Evolutionary conservation across 92 coral and sea anemone species (phyloP).

Genomic region (Diadumene lineata): DNA sequence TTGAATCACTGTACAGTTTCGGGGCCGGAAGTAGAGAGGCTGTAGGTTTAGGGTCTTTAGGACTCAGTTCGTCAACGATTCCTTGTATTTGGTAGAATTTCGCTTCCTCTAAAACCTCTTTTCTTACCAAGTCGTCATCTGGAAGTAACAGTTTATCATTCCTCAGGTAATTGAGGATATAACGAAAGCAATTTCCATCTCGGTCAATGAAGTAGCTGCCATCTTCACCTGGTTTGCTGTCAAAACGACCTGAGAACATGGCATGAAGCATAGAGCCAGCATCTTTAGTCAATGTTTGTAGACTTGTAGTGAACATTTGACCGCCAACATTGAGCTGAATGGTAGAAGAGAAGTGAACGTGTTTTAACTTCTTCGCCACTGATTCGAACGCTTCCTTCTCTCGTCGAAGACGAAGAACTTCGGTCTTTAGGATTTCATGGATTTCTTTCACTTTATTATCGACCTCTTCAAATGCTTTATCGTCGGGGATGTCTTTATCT

Average conservation of each 20-base stretch:
- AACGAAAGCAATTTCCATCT: conserved; percentile 74
- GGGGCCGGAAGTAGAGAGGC: not conserved
- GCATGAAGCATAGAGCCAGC: conserved; percentile 55
- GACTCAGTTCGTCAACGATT: conserved; percentile 24
- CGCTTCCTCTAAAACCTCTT: conserved; percentile 63
- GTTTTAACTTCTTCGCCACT: conserved; percentile 50
- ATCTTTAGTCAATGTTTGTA: conserved; percentile 57
- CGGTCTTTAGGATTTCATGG: conserved; percentile 12
- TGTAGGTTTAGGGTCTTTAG: not conserved
- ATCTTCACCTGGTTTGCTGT: conserved; percentile 63
- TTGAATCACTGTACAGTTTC: conserved; percentile 12
- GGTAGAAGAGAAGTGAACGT: conserved; percentile 52
- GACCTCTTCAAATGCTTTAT: conserved; percentile 16
- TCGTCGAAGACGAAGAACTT: conserved; percentile 35
- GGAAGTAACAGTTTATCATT: conserved; percentile 60
- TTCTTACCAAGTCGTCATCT: conserved; percentile 37
- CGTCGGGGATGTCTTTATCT: conserved; percentile 2
- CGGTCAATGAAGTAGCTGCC: conserved; percentile 79
- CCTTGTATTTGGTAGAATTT: conserved; percentile 63
- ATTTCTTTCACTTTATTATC: conserved; percentile 3
- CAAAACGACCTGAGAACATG: conserved; percentile 62
- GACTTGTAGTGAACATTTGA: conserved; percentile 49
- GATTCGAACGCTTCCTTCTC: conserved; percentile 52
- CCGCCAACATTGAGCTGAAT: conserved; percentile 59
- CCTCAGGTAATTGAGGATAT: conserved; percentile 71